These are phyloP conservation scores for Polyergus mexicanus DNA, from an alignment of 1,140 invertebrate species.

Conservation along the genomic window DNA sequence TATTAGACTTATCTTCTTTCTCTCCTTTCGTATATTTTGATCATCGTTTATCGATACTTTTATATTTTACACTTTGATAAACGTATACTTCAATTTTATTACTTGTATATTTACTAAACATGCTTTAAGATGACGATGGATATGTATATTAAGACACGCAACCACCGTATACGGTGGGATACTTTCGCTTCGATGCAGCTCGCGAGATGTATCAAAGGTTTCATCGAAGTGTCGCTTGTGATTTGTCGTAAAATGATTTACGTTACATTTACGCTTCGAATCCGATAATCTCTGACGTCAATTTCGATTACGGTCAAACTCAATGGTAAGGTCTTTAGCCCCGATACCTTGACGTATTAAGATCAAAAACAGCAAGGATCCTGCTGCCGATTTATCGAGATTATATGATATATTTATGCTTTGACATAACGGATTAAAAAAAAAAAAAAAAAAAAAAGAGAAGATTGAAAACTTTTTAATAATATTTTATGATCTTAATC, in stretches of 20 bases:
- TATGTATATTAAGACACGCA: not conserved
- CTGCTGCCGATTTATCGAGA: not conserved
- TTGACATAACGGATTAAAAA: not conserved
- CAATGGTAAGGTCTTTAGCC: slow-evolving; percentile 75
- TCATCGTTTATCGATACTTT: not conserved
- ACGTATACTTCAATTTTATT: not conserved
- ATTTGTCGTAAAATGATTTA: slow-evolving; percentile 70
- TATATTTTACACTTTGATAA: not conserved
- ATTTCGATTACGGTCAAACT: slow-evolving; percentile 72
- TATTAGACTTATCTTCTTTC: not conserved
- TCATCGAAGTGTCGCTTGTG: slow-evolving; percentile 58
- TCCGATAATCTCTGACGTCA: slow-evolving; percentile 63
- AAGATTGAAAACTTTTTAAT: not conserved
- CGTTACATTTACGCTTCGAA: slow-evolving; percentile 49
- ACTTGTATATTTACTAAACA: not conserved
- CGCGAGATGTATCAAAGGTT: not conserved
- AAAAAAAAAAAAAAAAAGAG: not conserved
- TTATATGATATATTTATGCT: not conserved
- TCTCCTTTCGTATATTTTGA: not conserved
- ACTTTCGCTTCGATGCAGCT: not conserved
- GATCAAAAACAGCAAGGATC: slow-evolving; percentile 66
- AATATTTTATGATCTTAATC: not conserved
- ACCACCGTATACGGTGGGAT: not conserved
- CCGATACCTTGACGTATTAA: slow-evolving; percentile 65
- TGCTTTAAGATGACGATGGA: not conserved